Evolutionary conservation across 2,797 vertebrate species (phyloP).

Genomic region (Triplophysa bombifrons): DNA sequence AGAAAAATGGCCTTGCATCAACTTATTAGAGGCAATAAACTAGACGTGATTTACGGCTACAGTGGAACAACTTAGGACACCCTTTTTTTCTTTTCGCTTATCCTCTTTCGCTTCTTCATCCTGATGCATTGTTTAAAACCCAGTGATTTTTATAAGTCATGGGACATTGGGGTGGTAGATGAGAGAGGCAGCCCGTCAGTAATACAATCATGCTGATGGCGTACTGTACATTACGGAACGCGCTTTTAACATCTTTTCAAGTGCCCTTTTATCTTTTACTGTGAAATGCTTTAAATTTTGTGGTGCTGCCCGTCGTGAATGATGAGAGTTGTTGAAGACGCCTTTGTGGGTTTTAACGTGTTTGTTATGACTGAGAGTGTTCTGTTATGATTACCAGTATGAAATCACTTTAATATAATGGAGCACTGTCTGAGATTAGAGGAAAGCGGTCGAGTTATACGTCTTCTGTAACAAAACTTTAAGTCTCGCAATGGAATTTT

Average conservation of each 20-base stretch:
- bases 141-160: slow-evolving; percentile 71
- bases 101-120: slow-evolving; percentile 73
- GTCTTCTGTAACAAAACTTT: slow-evolving; percentile 56
- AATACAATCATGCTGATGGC: slow-evolving; percentile 60
- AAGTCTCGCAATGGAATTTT: slow-evolving; percentile 57
- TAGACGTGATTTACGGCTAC: slow-evolving; percentile 78
- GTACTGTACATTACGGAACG: slow-evolving; percentile 58
- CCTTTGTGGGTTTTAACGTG: slow-evolving; percentile 52
- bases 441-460: slow-evolving; percentile 56
- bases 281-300: slow-evolving; percentile 67
- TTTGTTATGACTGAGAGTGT: slow-evolving; percentile 50
- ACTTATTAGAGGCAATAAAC: slow-evolving; percentile 87
- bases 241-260: slow-evolving; percentile 73
- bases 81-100: slow-evolving; percentile 68
- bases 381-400: slow-evolving; percentile 55
- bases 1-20: slow-evolving; percentile 87
- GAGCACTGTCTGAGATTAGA: slow-evolving; percentile 57
- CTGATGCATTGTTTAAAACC: slow-evolving; percentile 77
- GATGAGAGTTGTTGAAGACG: slow-evolving; percentile 44
- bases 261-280: slow-evolving; percentile 68
- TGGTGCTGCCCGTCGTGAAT: slow-evolving; percentile 56
- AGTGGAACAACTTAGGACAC: slow-evolving; percentile 75
- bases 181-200: slow-evolving; percentile 61
- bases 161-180: slow-evolving; percentile 63
- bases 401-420: slow-evolving; percentile 59